Percentiles rank a stretch among this genome's conserved stretches.
Evolutionary conservation across 2,797 vertebrate species (phyloP).

Genomic region (Melanotaenia nigrans): DNA sequence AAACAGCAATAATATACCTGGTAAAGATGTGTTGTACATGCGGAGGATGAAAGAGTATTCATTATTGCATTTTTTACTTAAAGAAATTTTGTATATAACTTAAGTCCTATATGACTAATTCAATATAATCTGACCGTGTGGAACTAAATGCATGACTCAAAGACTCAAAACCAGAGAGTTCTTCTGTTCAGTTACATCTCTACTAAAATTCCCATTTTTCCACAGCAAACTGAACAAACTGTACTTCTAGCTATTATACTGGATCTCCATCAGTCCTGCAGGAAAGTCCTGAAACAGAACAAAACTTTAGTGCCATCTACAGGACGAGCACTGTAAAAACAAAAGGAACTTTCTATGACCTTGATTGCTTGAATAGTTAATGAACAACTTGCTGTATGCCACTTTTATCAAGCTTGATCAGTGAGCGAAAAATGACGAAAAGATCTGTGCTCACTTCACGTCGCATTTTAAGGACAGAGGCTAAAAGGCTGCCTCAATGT

Average conservation of each 20-base stretch:
- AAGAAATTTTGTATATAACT: background rate
- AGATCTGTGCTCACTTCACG: constrained; percentile 41
- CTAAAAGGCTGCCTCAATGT: constrained; percentile 27
- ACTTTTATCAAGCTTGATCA: constrained; percentile 47
- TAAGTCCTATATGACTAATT: background rate
- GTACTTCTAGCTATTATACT: constrained; percentile 48
- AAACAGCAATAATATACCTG: constrained; percentile 23
- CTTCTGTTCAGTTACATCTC: constrained; percentile 49
- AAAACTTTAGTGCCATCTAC: constrained; percentile 75
- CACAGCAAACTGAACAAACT: constrained; percentile 63
- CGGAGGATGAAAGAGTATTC: background rate
- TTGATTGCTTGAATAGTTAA: constrained; percentile 66
- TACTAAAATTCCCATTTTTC: constrained; percentile 45
- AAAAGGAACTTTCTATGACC: constrained; percentile 79
- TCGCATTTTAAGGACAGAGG: constrained; percentile 31
- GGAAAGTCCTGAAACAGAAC: constrained; percentile 15
- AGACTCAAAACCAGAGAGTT: constrained; percentile 13
- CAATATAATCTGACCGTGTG: constrained; percentile 12
- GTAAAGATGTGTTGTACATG: background rate
- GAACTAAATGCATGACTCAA: constrained; percentile 19
- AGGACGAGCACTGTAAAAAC: constrained; percentile 54
- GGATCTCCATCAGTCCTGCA: constrained; percentile 26
- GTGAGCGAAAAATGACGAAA: constrained; percentile 36
- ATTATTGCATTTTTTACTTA: no score
- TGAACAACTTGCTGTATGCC: constrained; percentile 51